These are phyloP conservation scores for Oxycera nigricornis DNA, from an alignment of 2,888 invertebrate species.

Conservation along the genomic window DNA sequence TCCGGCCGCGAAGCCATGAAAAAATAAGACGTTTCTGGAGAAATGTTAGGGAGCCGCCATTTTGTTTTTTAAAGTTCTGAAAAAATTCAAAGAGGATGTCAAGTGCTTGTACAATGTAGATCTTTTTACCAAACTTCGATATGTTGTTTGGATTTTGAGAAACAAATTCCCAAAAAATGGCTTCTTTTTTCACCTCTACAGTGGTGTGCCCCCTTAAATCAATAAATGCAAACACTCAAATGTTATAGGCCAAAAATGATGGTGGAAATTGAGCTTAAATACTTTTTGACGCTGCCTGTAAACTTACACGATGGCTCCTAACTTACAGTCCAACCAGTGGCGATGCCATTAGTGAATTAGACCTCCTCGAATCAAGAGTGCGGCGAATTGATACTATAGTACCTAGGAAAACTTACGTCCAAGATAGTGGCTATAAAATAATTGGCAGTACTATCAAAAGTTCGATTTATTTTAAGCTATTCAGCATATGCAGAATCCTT, in stretches of 20 bases:
- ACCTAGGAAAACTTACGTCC: not conserved
- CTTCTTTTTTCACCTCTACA: no score
- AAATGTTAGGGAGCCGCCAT: no score
- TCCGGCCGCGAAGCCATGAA: no score
- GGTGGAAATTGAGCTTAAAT: not conserved
- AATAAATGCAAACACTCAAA: no score
- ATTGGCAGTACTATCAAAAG: not conserved
- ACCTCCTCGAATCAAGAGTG: not conserved
- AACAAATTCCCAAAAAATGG: no score
- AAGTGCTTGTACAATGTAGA: no score
- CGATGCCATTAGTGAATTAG: conserved; percentile 1
- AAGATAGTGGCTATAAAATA: not conserved
- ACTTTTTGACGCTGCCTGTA: not conserved
- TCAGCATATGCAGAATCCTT: not conserved
- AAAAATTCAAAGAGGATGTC: no score
- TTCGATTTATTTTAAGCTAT: conserved; percentile 11
- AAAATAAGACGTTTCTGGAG: no score
- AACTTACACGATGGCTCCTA: not conserved
- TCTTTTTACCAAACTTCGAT: no score
- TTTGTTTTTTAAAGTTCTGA: no score
- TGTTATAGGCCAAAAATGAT: not conserved
- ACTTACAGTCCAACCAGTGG: not conserved
- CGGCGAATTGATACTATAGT: not conserved
- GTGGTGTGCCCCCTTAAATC: no score
- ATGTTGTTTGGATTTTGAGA: no score